Base-by-base conservation (phyloP, 1,140 invertebrate species). In the Hesperophylax magnus region DNA sequence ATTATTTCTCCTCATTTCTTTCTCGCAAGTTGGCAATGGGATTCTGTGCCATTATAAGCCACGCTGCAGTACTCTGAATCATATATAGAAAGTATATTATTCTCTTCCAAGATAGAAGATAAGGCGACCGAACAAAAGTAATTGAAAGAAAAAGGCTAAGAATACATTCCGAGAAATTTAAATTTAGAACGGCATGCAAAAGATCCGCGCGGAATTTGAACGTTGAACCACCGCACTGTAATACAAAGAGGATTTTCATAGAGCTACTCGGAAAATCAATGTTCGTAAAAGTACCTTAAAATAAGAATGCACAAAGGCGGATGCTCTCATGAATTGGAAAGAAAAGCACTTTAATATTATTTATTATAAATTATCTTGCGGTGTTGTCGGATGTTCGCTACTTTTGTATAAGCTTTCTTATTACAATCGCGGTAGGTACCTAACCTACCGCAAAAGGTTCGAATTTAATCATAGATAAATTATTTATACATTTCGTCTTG, bases 181-280 rank as follows among this genome's bases (percentile, higher is more conserved):
- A 71, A 47, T 71, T 71, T 71, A 71, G 67, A 53, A 71, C 34
- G 39, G 39, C 17, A 52, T 71, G 34, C 67, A 47, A 47, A 71
- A 39, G 67, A 71, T 71, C 67, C 15, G n/a, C 39, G 67, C 7
- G 39, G 34, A 31, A 58, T 22, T 27, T 22, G 20, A 22, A 24
- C 18, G 24, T 18, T 14, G 24, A 52, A 52, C 27, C 27, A 67
- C 63, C 22, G 27, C 22, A 27, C 7, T 27, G 11, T 47, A 17
- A 17, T 24, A 31, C 61, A 65, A 65, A 24, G 8, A 22, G 61
- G 24, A 31, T 31, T 22, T 61, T 31, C 24, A 5, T 9, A 17
- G 61, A 17, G 15, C 24, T 65, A 65, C 61, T 11, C 20, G 24
- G 15, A n/a, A 58, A 58, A 58, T 58, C n/a, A 58, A 58, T 17